Base-by-base conservation (phyloP, 2,797 vertebrate genomes). In the Neostethus bicornis region DNA sequence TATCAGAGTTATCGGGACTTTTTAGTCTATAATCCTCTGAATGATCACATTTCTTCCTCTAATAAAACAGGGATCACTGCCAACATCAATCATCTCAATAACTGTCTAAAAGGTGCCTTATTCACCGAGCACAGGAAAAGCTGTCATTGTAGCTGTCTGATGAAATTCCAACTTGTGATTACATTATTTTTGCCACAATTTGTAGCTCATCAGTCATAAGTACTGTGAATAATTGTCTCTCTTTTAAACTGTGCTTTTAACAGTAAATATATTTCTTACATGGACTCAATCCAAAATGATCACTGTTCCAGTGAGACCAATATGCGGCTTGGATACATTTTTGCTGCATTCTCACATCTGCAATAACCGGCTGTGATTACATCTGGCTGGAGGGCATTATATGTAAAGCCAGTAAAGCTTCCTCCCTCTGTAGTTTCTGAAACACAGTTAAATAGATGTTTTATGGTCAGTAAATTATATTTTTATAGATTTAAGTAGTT, bases 31-130 rank as follows among this genome's bases (percentile, higher is more conserved):
- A 51, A 21, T 42, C 39, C 32, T 35, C 43, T 58, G 35, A 31
- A 23, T 20, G 19, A 17, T 29, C 48, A 13, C 54, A 51, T 37
- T 38, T 43, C 41, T 51, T 23, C 19, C 48, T 84, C 25, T n/a
- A 10, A 35, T 45, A 50, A 26, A 43, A 45, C 34, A n/a, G 1
- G 29, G 3, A 55, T 63, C 58, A 61, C 61, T 64, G 47, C 67
- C 69, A 64, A 11, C 32, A 8, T 31, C 14, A 25, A 10, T 73
- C 62, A 72, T 80, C 72, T 84, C 77, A 76, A 28, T 62, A 71
- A 39, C 43, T 57, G 9, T 39, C 21, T 10, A 0, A 50, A 4
- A 83, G 67, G 92, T 92, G 91, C 91, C 90, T 90, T 87, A 55
- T 70, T 63, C 47, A 43, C 48, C 51, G 48, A 60, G 57, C 61